Percentiles rank a stretch among this genome's conserved stretches.
phyloP scores from a whole-genome alignment of 2,797 vertebrate species.

The Lagodon rhomboides region DNA sequence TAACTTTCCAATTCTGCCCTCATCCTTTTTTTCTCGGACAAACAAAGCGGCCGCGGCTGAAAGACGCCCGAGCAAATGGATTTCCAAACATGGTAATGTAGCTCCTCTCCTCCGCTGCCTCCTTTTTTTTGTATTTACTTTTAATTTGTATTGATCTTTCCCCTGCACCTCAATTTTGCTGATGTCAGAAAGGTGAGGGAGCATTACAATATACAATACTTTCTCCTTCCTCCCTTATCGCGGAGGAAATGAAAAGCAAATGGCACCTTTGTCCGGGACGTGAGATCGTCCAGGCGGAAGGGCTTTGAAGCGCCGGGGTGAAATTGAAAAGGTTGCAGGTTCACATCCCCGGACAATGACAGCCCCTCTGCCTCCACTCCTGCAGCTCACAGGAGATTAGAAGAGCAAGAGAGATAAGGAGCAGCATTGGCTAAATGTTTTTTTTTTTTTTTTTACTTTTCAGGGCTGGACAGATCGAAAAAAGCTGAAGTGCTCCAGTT shows the following conservation, averaged over 20 bases:
- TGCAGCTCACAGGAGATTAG: slow-evolving; percentile 85
- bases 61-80: slow-evolving; percentile 76
- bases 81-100: slow-evolving; percentile 80
- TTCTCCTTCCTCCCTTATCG: slow-evolving; percentile 77
- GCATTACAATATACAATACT: slow-evolving; percentile 85
- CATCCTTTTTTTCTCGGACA: slow-evolving; percentile 60
- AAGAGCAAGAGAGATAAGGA: slow-evolving; percentile 83
- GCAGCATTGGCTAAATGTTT: slow-evolving; percentile 80
- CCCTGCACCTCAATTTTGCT: slow-evolving; percentile 85
- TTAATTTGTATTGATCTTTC: slow-evolving; percentile 92
- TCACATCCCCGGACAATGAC: slow-evolving; percentile 89
- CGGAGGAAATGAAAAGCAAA: slow-evolving; percentile 83
- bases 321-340: slow-evolving; percentile 90
- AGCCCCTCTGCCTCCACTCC: slow-evolving; percentile 81
- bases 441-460: slow-evolving; percentile 52
- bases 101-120: slow-evolving; percentile 54
- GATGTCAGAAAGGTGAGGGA: slow-evolving; percentile 86
- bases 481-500: slow-evolving; percentile 76
- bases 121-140: slow-evolving; percentile 89
- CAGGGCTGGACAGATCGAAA: slow-evolving; percentile 76
- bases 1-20: slow-evolving; percentile 63
- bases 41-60: slow-evolving; percentile 72
- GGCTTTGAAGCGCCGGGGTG: slow-evolving; percentile 82
- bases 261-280: slow-evolving; percentile 86
- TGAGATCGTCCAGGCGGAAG: slow-evolving; percentile 83